Conservation (phyloP, 2,797 vertebrate genomes). For the Chelidonichthys spinosus region DNA sequence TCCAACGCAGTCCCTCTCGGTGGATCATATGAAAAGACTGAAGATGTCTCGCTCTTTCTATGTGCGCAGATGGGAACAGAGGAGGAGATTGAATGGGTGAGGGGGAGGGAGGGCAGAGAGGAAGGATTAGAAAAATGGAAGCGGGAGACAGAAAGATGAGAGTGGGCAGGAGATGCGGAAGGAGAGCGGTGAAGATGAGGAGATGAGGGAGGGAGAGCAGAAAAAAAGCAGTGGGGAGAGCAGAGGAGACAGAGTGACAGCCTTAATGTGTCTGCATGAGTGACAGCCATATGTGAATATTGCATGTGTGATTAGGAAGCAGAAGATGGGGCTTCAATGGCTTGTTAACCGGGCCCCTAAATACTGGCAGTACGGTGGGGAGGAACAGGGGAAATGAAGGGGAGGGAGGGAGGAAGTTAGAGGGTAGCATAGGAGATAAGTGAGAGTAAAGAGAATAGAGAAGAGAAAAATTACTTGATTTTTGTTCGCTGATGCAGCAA, state of each 20-base stretch:
- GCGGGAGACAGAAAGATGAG: constrained; percentile 62
- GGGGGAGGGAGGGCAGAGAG: constrained; percentile 59
- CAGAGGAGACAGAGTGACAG: constrained; percentile 55
- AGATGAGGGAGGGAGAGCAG: constrained; percentile 41
- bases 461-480: constrained; percentile 20
- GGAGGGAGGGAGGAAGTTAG: constrained; percentile 4
- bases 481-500: constrained; percentile 30
- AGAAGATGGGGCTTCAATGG: constrained; percentile 69
- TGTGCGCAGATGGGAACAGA: constrained; percentile 65
- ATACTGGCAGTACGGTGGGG: constrained; percentile 54
- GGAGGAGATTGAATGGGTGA: constrained; percentile 59
- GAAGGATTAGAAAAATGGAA: constrained; percentile 68
- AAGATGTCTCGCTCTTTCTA: constrained; percentile 64
- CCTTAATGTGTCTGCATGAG: constrained; percentile 64
- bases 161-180: constrained; percentile 57
- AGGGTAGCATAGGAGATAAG: constrained; percentile 18
- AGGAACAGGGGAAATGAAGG: constrained; percentile 31
- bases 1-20: constrained; percentile 37
- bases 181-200: constrained; percentile 41
- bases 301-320: constrained; percentile 73
- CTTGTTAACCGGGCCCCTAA: constrained; percentile 68
- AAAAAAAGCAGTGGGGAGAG: constrained; percentile 38
- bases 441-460: constrained; percentile 16
- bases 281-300: constrained; percentile 72
- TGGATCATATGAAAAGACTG: constrained; percentile 61